Evolutionary conservation across 2,797 vertebrate species (phyloP), one percentile per base, ranked within the genome.

Genomic region (Okamejei kenojei): DNA sequence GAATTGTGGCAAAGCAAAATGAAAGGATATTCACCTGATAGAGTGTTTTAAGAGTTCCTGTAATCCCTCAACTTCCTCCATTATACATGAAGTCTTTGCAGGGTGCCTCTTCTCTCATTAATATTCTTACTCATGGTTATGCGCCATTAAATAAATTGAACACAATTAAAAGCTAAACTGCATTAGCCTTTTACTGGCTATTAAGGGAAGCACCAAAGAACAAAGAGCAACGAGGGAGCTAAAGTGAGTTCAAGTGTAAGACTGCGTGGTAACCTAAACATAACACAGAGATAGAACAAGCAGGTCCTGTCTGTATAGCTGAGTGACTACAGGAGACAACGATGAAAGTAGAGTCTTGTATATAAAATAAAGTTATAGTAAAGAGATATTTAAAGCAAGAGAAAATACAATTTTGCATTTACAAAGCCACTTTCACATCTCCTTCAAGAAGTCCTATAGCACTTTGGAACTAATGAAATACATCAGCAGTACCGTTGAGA

Each of bases 1-100:
- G 68, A 88, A 88, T 63, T 35, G n/a, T 61, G 29, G 61, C 29
- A 45, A 88, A 88, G 84, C n/a, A 88, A 68, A 88, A 88, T 88
- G 8, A 88, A 32, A 68, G n/a, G 84, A 68, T 88, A 68, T 88
- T 63, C n/a, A 15, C 21, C 61, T 32, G 32, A 61, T 32, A 86
- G 58, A 65, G 80, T 26, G 58, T 61, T 26, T 61, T 84, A n/a
- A 26, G 54, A 84, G 23, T 88, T 63, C 65, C n/a, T 68, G n/a
- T 35, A 68, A 68, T 88, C 11, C 65, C 63, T 88, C 61, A 68
- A 68, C n/a, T 4, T 68, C n/a, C 63, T 15, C 84, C 84, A 88
- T 88, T 88, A 68, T 35, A 68, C 84, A 32, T 68, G 17, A 88
- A 63, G n/a, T 19, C 0, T 21, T 63, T 0, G 26, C 8, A 88